These are phyloP conservation scores for Clepsis dumicolana DNA, from an alignment of 2,888 invertebrate species.

Conservation along the genomic window DNA sequence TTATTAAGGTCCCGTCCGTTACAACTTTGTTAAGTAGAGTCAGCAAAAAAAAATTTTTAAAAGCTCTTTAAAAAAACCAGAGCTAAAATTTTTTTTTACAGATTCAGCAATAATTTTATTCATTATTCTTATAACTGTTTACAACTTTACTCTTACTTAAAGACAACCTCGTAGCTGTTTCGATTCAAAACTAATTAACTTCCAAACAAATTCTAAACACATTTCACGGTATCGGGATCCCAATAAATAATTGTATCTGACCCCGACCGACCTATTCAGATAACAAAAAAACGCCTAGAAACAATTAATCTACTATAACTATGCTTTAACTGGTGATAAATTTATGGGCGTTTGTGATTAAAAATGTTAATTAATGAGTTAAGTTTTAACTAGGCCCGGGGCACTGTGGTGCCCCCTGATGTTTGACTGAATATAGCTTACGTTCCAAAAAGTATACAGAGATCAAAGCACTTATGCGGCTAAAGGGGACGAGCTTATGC, in stretches of 20 bases:
- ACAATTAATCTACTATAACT: conserved; percentile 56
- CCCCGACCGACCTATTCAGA: conserved; percentile 32
- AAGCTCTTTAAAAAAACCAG: too few species aligned
- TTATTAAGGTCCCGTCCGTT: too few species aligned
- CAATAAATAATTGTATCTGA: conserved; percentile 32
- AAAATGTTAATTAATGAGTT: conserved; percentile 60
- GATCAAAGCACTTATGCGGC: neutral
- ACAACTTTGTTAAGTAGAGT: too few species aligned
- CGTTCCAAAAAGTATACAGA: neutral
- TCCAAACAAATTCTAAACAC: conserved; percentile 20
- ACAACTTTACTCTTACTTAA: neutral
- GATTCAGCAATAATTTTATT: too few species aligned
- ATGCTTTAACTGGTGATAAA: conserved; percentile 49
- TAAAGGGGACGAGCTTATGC: too few species aligned
- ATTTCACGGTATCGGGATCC: conserved; percentile 37
- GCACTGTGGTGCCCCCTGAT: conserved; percentile 17
- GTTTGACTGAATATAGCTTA: conserved; percentile 17
- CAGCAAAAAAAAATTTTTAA: too few species aligned
- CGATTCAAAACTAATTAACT: conserved; percentile 29
- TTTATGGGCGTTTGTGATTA: conserved; percentile 56
- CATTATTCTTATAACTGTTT: too few species aligned
- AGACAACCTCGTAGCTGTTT: neutral
- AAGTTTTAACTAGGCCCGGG: conserved; percentile 31
- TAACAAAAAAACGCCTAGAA: conserved; percentile 43
- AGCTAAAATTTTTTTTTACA: too few species aligned